Conservation (phyloP, 1,140 invertebrate genomes). For the Aphelenchoides avenae region DNA sequence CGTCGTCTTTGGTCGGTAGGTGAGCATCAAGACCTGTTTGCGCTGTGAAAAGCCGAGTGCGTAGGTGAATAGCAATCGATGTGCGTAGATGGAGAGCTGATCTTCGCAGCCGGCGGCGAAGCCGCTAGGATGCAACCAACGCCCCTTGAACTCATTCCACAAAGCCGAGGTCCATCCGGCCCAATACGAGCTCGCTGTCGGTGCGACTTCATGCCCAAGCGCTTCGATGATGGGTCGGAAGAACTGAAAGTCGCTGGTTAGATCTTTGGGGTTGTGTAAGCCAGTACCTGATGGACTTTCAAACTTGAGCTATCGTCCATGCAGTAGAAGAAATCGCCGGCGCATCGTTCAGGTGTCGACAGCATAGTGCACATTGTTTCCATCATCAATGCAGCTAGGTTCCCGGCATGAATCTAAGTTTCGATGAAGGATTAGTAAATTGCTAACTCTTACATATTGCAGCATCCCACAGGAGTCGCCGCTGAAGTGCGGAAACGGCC, state of each 20-base stretch:
- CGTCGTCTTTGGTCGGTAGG: too few species aligned
- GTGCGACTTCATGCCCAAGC: constrained; percentile 10
- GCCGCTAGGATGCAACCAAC: background rate
- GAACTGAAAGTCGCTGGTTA: constrained; percentile 12
- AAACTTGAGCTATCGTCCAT: constrained; percentile 32
- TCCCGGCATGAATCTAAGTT: constrained; percentile 35
- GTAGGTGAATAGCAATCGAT: constrained; percentile 29
- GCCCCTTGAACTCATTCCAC: background rate
- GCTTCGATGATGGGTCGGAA: constrained; percentile 6
- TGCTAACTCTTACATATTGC: constrained; percentile 35
- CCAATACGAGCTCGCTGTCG: constrained; percentile 1
- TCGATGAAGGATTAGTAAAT: background rate
- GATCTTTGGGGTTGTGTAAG: background rate
- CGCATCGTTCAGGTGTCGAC: constrained; percentile 5
- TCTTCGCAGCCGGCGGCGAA: constrained; percentile 2
- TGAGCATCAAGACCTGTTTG: constrained; percentile 27
- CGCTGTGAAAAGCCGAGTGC: constrained; percentile 35
- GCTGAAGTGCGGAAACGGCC: constrained; percentile 6
- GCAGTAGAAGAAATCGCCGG: constrained; percentile 40
- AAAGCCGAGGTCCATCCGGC: constrained; percentile 5
- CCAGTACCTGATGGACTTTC: constrained; percentile 31
- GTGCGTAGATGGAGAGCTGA: constrained; percentile 23
- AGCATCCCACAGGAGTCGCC: constrained; percentile 32
- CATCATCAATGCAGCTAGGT: constrained; percentile 26
- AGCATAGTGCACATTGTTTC: constrained; percentile 28